Evolutionary conservation across 1,140 invertebrate genomes (phyloP).

Genomic region (Bombus pascuorum): DNA sequence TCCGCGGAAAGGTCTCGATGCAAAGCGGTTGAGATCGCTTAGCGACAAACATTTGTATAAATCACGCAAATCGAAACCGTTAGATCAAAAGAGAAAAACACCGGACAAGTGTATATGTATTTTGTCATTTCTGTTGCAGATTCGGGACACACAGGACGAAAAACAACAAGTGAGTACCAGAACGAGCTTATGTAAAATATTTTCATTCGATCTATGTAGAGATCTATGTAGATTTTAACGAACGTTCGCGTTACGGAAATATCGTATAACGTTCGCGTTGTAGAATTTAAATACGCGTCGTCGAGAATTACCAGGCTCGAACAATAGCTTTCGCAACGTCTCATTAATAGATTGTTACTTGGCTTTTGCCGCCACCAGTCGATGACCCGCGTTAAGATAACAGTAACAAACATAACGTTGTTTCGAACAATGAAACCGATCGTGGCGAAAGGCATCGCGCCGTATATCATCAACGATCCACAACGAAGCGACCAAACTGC

Average conservation of each 20-base stretch:
- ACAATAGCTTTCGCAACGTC: conserved; percentile 5
- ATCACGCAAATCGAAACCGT: too few relatives aligned
- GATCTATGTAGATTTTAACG: too few relatives aligned
- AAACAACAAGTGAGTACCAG: conserved; percentile 72
- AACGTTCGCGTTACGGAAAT: too few relatives aligned
- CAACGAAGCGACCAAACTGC: background rate
- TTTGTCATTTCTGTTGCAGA: conserved; percentile 34
- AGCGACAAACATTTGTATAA: too few relatives aligned
- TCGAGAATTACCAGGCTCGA: background rate
- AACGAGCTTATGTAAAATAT: background rate
- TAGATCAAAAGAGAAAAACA: too few relatives aligned
- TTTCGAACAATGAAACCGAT: background rate
- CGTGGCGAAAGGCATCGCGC: background rate
- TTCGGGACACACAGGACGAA: conserved; percentile 52
- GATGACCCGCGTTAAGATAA: background rate
- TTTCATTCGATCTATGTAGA: too few relatives aligned
- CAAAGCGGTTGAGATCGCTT: too few relatives aligned
- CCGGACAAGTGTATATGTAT: too few relatives aligned
- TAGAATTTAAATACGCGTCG: background rate
- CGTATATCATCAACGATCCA: background rate
- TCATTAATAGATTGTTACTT: background rate
- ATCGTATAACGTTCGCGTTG: too few relatives aligned
- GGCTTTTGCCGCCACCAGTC: background rate
- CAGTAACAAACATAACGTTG: background rate
- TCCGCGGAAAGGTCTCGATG: too few relatives aligned